A percentile compares a stretch with the other conserved stretches of the same genome.
Evolutionary conservation across 2,797 vertebrate species (phyloP).

Genomic region (Vultur gryphus): DNA sequence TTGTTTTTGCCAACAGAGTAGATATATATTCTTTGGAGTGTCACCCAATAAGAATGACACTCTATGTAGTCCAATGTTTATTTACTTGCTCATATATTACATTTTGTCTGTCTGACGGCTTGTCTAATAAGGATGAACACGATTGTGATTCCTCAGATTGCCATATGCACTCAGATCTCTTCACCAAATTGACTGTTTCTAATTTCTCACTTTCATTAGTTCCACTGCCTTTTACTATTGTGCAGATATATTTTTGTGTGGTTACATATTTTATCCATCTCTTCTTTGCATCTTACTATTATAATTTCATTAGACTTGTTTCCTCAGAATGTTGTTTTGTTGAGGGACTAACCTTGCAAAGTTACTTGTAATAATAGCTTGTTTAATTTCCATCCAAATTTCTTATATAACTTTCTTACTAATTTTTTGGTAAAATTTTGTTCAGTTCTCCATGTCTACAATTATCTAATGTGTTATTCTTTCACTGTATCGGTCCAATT

Average conservation of each 20-base stretch:
- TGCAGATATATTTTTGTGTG: background rate
- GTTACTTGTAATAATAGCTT: background rate
- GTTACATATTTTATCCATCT: background rate
- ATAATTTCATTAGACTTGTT: background rate
- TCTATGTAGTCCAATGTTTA: constrained; percentile 6
- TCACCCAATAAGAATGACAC: background rate
- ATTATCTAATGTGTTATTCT: background rate
- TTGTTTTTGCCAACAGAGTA: constrained; percentile 21
- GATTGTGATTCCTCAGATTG: background rate
- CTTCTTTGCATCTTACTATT: background rate
- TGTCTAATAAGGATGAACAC: background rate
- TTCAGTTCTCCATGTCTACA: background rate
- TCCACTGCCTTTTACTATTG: background rate
- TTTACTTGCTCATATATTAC: constrained; percentile 8
- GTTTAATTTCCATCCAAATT: background rate
- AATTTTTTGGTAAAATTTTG: background rate
- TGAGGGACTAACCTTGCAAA: background rate
- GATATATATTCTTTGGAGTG: background rate
- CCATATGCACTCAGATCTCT: background rate
- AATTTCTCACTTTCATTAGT: background rate
- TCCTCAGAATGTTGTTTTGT: background rate
- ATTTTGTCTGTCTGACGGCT: background rate
- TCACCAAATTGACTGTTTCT: background rate
- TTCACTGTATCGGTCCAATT: background rate
- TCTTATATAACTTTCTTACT: background rate